Evolutionary conservation across 92 coral and sea anemone genomes (phyloP), one percentile per base, ranked within the genome.

Genomic region (Metridium senile): DNA sequence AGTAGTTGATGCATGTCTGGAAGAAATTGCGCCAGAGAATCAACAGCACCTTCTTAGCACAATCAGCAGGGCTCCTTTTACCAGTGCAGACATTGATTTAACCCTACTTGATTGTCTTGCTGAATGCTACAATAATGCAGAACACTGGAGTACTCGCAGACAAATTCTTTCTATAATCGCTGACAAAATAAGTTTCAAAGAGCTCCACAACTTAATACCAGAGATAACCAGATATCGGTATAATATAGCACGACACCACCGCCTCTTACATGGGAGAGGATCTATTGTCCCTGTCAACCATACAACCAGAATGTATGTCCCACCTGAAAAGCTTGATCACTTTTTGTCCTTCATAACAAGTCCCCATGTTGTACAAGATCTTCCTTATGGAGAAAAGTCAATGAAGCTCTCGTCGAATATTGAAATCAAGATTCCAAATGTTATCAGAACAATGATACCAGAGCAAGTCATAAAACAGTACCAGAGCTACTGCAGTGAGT

Each of bases 101-200:
- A 32, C 76, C 49, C 64, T 86, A 80, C 62, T 86, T 74, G 90
- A 86, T 53, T 58, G 74, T 30, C 82, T 86, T 18, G 43, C 58
- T 26, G 86, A 86, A 65, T 76, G 86, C 62, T 81, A 75, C 66
- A 72, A 71, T 72, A 81, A 81, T 63, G 80, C 90, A 43, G 71
- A 47, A 58, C 86, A 86, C 54, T 76, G 86, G 86, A 81, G 86
- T 33, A 81, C 86, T 68, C 22, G 90, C 27, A 58, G 90, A 74
- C 65, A 85, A 70, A 66, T 85, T 35, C 79, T 85, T 82, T 80
- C 82, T 39, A 70, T 85, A n/a, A 71, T 86, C 66, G 86, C 83
- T 1, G 83, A 86, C 70, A 81, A 86, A 62, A 34, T 86, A 74
- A 69, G 63, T 68, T 76, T 74, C 43, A 61, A 74, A 78, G 79